Conservation (phyloP, 1,140 invertebrate species). For the Pomacea maculata region DNA sequence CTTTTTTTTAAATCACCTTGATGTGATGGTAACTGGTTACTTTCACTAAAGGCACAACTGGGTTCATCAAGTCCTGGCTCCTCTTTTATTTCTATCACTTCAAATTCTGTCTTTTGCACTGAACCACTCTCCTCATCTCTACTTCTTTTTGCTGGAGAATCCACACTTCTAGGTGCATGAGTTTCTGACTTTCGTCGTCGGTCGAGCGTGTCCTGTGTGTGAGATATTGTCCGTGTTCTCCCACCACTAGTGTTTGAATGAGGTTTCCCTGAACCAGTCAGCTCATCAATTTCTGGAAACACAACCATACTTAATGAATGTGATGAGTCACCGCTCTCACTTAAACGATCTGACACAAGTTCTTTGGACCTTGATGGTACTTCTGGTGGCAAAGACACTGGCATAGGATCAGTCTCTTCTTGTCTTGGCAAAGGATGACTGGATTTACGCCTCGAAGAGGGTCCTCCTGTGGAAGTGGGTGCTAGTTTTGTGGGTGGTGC, state of each 20-base stretch:
- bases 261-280: neutral
- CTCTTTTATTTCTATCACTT: slow-evolving; percentile 23
- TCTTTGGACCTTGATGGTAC: neutral
- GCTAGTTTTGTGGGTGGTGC: neutral
- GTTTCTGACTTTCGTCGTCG: slow-evolving; percentile 8
- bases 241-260: neutral
- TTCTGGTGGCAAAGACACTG: neutral
- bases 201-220: neutral
- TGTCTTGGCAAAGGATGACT: neutral
- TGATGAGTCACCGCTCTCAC: slow-evolving; percentile 5
- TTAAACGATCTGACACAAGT: neutral
- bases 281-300: neutral
- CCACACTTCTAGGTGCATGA: neutral
- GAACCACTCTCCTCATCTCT: neutral
- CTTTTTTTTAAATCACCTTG: neutral
- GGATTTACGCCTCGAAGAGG: neutral
- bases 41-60: slow-evolving; percentile 4
- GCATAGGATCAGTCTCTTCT: slow-evolving; percentile 9
- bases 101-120: slow-evolving; percentile 18
- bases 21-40: neutral
- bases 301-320: neutral
- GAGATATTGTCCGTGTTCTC: neutral
- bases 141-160: slow-evolving; percentile 13
- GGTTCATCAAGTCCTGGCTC: slow-evolving; percentile 23
- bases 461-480: neutral